Base-by-base conservation (phyloP, 2,113 vertebrate species). In the Gymnarchus niloticus region DNA sequence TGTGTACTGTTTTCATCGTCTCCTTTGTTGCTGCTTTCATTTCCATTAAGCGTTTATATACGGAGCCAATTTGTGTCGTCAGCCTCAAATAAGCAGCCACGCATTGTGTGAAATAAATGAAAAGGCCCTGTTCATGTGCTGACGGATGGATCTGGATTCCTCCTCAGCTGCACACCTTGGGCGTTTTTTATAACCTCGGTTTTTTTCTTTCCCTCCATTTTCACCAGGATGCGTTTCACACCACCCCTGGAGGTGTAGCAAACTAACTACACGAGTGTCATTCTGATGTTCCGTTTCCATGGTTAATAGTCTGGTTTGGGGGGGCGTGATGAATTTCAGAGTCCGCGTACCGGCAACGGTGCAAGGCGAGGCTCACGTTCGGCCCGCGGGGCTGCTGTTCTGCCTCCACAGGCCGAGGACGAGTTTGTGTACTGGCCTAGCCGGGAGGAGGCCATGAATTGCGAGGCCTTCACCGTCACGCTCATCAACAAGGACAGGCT, bases 401-500 rank as follows among this genome's bases (percentile, higher is more conserved):
- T 37, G 19, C 88, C 90, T 23, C 84, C 89, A 21, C 89, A 99
- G 97, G 96, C 96, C 61, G 97, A 99, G 92, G 97, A 99, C 90
- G 97, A 99, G 92, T 98, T 97, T 95, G 97, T 96, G 48, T 99
- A 98, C 91, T 99, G 97, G 97, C 97, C 97, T 85, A 97, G 97
- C 91, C 94, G 95, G 1, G 97, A 98, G 90, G 97, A 99, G 93
- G 96, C 97, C 90, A 99, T 98, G 96, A 98, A 97, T 94, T 99
- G 97, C 88, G 97, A 98, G 94, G 95, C 95, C 86, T 99, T 98
- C 93, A 98, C 97, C 56, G 97, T 99, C 92, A 98, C 97, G 84
- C 96, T 98, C 87, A 97, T 98, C 93, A 98, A 96, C 93, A 96
- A 97, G 94, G 97, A 98, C 93, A 95, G 94, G 85, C 95, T 98